phyloP scores from a whole-genome alignment of 2,888 invertebrate genomes.

The Euphydryas editha region DNA sequence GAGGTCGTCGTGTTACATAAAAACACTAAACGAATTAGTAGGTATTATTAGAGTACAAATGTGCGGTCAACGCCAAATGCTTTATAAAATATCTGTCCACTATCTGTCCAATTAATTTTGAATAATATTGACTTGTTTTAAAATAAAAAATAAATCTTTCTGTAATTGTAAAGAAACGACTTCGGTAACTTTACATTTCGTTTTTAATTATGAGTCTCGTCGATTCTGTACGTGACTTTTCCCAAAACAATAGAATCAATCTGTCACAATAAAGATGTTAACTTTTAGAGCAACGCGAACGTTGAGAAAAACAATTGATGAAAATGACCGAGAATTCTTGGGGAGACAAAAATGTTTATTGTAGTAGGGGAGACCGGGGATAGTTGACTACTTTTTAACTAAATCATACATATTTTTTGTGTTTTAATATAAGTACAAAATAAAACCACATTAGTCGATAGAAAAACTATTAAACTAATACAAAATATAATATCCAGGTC shows the following conservation, averaged over 20 bases:
- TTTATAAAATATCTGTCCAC: conserved; percentile 18
- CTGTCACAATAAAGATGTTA: conserved; percentile 60
- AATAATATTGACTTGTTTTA: conserved; percentile 4
- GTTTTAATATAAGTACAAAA: no score
- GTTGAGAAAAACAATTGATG: conserved; percentile 51
- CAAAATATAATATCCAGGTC: no score
- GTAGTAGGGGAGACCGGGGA: no score
- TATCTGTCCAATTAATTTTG: conserved; percentile 31
- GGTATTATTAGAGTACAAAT: not conserved
- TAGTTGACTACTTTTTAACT: no score
- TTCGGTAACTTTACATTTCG: conserved; percentile 21
- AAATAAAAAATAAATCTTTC: conserved; percentile 12
- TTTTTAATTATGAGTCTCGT: conserved; percentile 63
- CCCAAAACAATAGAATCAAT: conserved; percentile 75
- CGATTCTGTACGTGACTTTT: conserved; percentile 72
- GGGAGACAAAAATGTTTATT: not conserved
- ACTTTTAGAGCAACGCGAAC: conserved; percentile 66
- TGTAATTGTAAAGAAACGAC: conserved; percentile 21
- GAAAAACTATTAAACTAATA: no score
- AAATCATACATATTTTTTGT: no score
- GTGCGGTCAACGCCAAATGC: conserved; percentile 26
- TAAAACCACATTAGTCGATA: no score
- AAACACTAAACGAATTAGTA: not conserved
- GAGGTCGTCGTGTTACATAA: not conserved
- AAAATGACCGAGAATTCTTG: conserved; percentile 26